These are phyloP conservation scores for Alectoris magna DNA, from an alignment of 2,797 vertebrate species.

Conservation along the genomic window DNA sequence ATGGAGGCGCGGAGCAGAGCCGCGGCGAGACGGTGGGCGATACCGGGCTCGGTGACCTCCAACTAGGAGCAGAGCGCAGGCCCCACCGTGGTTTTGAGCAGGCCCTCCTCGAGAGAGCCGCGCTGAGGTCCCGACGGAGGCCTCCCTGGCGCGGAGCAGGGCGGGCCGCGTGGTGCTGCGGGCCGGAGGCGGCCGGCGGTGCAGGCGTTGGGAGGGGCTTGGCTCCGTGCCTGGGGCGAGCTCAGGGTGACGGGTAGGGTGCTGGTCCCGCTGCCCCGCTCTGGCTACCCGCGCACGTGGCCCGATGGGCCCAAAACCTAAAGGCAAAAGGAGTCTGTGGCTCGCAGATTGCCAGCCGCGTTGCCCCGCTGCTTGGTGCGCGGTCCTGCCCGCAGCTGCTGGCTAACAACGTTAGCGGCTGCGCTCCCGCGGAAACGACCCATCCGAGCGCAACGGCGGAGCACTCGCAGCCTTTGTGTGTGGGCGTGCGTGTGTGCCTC, in stretches of 20 bases:
- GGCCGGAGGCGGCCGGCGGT: neutral
- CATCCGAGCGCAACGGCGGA: neutral
- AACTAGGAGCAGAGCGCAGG: rapidly evolving
- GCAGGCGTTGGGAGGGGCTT: neutral
- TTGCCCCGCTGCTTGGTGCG: too few relatives aligned
- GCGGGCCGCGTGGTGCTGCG: neutral
- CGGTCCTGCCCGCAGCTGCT: too few relatives aligned
- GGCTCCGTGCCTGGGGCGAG: too few relatives aligned
- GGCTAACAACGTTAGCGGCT: too few relatives aligned
- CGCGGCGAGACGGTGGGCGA: rapidly evolving
- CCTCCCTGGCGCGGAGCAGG: neutral
- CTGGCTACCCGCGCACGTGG: too few relatives aligned
- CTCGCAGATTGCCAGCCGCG: too few relatives aligned
- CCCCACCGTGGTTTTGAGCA: rapidly evolving
- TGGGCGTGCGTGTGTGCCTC: neutral
- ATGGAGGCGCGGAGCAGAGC: neutral
- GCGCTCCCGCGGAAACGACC: too few relatives aligned
- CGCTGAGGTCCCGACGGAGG: rapidly evolving
- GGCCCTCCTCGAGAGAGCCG: rapidly evolving
- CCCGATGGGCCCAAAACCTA: too few relatives aligned
- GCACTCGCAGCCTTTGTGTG: slow-evolving; percentile 23
- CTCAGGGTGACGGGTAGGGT: too few relatives aligned
- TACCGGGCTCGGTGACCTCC: rapidly evolving
- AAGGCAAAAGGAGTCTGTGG: too few relatives aligned
- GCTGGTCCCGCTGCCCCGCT: too few relatives aligned